These are phyloP conservation scores for Callipepla californica DNA, from an alignment of 2,113 vertebrate genomes.

Conservation along the genomic window DNA sequence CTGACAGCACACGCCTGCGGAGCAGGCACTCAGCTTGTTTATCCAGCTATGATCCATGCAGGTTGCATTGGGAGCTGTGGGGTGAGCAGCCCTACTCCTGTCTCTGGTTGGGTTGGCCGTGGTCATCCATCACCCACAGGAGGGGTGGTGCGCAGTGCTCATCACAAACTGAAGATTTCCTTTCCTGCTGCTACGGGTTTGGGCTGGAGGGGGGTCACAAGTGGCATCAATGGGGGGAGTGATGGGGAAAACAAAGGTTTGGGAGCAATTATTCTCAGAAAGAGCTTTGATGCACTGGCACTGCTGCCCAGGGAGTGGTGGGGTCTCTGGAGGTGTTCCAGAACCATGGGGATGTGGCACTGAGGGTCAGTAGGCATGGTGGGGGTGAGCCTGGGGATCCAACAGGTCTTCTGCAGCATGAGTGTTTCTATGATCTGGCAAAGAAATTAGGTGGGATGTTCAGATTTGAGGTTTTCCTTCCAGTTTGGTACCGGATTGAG, in stretches of 20 bases:
- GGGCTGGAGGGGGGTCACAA: not conserved
- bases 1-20: not conserved
- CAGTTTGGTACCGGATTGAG: not conserved
- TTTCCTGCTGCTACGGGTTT: not conserved
- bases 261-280: not conserved
- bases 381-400: not conserved
- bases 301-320: no score
- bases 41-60: not conserved
- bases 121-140: not conserved
- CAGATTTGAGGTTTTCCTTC: not conserved
- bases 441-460: accelerated
- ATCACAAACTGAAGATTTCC: not conserved
- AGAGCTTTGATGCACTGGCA: no score
- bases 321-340: no score
- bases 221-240: not conserved
- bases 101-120: not conserved
- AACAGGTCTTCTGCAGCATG: no score
- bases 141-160: no score
- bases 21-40: not conserved
- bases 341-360: no score
- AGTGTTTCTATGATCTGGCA: not conserved
- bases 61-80: no score
- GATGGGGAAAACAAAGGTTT: not conserved
- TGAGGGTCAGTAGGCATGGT: no score
- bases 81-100: not conserved